Evolutionary conservation across 2,888 invertebrate species (phyloP).

Genomic region (Lottia gigantea): DNA sequence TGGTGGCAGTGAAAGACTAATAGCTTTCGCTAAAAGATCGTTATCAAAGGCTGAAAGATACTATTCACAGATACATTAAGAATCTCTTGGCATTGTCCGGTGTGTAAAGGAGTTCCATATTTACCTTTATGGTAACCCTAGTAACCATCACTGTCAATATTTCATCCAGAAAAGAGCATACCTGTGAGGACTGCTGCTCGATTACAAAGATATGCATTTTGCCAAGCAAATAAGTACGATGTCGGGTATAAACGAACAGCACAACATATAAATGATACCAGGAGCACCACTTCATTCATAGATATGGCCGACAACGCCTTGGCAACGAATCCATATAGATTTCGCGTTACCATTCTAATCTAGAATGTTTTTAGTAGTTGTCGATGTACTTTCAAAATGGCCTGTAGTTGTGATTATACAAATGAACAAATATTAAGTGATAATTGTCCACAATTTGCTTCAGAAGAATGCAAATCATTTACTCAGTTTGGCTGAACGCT

Average conservation of each 20-base stretch:
- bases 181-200: conserved; percentile 49
- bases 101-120: too few species aligned
- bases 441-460: conserved; percentile 56
- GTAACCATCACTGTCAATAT: conserved; percentile 64
- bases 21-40: too few species aligned
- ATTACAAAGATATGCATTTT: conserved; percentile 50
- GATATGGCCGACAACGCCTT: conserved; percentile 42
- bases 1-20: too few species aligned
- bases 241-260: conserved; percentile 53
- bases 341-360: conserved; percentile 60
- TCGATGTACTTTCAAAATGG: conserved; percentile 65
- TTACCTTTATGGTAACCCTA: conserved; percentile 32
- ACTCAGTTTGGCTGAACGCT: too few species aligned
- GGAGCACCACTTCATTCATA: conserved; percentile 36
- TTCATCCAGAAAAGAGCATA: conserved; percentile 51
- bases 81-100: conserved; percentile 40
- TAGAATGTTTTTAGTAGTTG: conserved; percentile 55
- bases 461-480: conserved; percentile 42
- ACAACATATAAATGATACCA: conserved; percentile 35
- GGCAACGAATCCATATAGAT: conserved; percentile 67
- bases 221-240: conserved; percentile 58
- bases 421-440: conserved; percentile 50
- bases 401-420: conserved; percentile 44
- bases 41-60: too few species aligned
- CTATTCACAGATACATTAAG: too few species aligned